Evolutionary conservation across 2,797 vertebrate genomes (phyloP), one percentile per base, ranked within the genome.

Genomic region (Nasua narica): DNA sequence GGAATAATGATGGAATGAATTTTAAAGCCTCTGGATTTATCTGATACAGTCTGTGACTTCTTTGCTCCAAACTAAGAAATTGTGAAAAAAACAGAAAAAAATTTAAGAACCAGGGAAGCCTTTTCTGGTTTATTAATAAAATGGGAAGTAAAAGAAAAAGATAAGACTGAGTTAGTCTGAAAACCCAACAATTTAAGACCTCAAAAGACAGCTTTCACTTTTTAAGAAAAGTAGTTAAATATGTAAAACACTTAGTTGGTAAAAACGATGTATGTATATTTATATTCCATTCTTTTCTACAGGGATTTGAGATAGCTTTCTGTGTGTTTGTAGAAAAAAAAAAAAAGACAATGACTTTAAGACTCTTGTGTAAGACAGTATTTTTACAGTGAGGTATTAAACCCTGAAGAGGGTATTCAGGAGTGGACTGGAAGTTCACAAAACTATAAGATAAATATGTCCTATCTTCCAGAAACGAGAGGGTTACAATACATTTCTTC

Each of bases 51-150:
- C 21, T 78, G 27, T 23, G 15, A 87, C 27, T 87, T 87, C 67
- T 35, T 78, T 40, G 12, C 60, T 48, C 43, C 62, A 93, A 83
- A 91, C 62, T 37, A 70, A 72, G 83, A 95, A 76, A 95, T 40
- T 25, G 76, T 92, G 46, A 82, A 82, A 32, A 32, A 82, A 69
- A 29, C 29, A 74, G 21, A 21, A 67, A 81, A 88, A 94, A 58
- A 76, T 2, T 25, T 37, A 65, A 74, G 37, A 74, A 74, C 2
- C 10, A 77, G 29, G 14, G 86, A 56, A 82, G 85, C 2, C 67
- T 74, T 91, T 70, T 52, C 46, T 83, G 52, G 35, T 69, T 95
- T 93, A 93, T 52, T 54, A 93, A 72, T 72, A 79, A 88, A 74
- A 65, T 19, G 23, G 8, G 56, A 58, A 79, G 60, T 48, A 74